Evolutionary conservation across 2,797 vertebrate genomes (phyloP), one percentile per base, ranked within the genome.

Genomic region (Enteromius anoplus): DNA sequence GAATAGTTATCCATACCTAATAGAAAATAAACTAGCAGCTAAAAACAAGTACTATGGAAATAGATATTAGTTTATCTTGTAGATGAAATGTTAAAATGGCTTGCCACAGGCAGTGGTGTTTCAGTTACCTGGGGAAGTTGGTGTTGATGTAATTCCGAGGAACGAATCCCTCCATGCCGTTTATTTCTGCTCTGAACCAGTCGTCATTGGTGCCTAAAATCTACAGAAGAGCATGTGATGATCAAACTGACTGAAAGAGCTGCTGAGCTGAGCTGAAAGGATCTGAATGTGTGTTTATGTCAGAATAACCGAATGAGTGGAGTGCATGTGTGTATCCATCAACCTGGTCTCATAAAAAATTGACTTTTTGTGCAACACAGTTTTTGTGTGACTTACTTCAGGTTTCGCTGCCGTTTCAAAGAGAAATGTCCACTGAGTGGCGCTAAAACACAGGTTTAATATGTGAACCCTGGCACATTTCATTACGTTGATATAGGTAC

Each of bases 121-220:
- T 72, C 47, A 11, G 9, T 12, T 91, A 97, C 97, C 92, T 94
- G 45, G 96, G 96, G 79, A 94, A 78, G 0, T 93, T 86, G 42
- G 95, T 90, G 83, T 92, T 91, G 86, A 98, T 94, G 92, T 96
- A 97, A 90, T 97, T 97, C 90, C 94, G 96, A 4, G 96, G 97
- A 71, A 97, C 95, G 0, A 94, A 96, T 26, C 96, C 97, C 68
- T 95, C 93, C 2, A 87, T 91, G 80, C 94, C 94, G 2, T 91
- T 78, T 14, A 93, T 90, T 85, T 97, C 96, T 1, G 96, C 97
- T 87, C 91, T 96, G 89, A 94, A 95, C 96, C 97, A 98, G 70
- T 97, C 94, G 23, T 96, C 96, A 45, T 95, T 92, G 78, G 94
- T 95, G 80, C 94, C 95, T 89, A 97, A 90, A 85, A 97, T 91